A percentile compares a stretch with the other conserved stretches of the same genome.
phyloP scores from a whole-genome alignment of 2,797 vertebrate genomes.

The Gastrophryne carolinensis region DNA sequence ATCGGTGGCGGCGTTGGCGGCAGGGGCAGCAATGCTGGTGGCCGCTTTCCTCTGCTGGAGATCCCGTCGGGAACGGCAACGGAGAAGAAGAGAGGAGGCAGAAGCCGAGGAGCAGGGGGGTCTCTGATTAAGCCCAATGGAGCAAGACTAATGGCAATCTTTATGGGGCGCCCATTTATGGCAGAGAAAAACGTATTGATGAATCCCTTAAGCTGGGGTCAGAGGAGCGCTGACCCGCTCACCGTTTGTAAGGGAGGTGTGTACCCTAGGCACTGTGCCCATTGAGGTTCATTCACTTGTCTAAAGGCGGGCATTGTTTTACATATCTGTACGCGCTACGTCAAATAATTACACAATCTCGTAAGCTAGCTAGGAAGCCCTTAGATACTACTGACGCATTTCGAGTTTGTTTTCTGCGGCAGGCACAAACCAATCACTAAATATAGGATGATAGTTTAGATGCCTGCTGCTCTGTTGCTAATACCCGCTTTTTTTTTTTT shows the following conservation, averaged over 20 bases:
- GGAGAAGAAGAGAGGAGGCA: conserved; percentile 58
- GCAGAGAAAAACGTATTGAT: too few relatives aligned
- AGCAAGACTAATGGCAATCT: too few relatives aligned
- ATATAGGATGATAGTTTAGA: too few relatives aligned
- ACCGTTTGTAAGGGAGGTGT: conserved; percentile 1
- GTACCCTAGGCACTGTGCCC: conserved; percentile 2
- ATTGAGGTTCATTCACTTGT: background rate
- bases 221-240: background rate
- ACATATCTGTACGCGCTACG: background rate
- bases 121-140: conserved; percentile 13
- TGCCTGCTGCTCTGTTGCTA: too few relatives aligned
- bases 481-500: background rate
- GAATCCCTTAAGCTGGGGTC: background rate
- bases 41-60: conserved; percentile 66
- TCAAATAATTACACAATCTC: background rate
- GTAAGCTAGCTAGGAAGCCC: background rate
- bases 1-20: conserved; percentile 76
- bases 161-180: background rate
- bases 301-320: background rate
- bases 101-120: conserved; percentile 60
- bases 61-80: conserved; percentile 61
- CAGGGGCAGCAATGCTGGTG: conserved; percentile 61
- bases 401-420: background rate
- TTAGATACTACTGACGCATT: background rate
- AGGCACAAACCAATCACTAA: background rate